Percentiles rank a stretch among this genome's conserved stretches.
Evolutionary conservation across 53 echinoderm and acorn worm species (phyloP).

Genomic region (Arbacia lixula): DNA sequence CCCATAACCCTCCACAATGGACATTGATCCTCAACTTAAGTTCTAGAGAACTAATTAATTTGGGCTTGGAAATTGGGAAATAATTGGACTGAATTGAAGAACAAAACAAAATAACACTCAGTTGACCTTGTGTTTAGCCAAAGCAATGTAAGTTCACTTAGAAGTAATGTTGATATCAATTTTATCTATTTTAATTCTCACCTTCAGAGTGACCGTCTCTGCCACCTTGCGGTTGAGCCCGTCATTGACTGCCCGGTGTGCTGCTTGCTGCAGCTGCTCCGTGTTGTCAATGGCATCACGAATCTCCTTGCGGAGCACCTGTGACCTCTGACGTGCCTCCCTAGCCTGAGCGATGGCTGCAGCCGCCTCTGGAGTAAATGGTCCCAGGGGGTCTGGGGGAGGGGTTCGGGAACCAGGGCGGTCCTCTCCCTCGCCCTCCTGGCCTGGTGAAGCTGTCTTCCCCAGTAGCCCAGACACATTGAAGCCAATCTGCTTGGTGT

Average conservation of each 20-base stretch:
- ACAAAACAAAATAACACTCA: background rate
- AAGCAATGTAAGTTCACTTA: too few species aligned
- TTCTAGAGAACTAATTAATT: too few species aligned
- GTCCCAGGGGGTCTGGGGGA: slow-evolving; percentile 86
- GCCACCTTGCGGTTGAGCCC: slow-evolving; percentile 92
- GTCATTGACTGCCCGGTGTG: slow-evolving; percentile 89
- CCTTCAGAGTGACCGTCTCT: slow-evolving; percentile 93
- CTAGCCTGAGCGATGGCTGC: slow-evolving; percentile 94
- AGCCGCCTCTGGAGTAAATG: slow-evolving; percentile 91
- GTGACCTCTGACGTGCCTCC: slow-evolving; percentile 88
- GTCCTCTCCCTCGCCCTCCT: slow-evolving; percentile 12
- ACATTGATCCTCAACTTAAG: too few species aligned
- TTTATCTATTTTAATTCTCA: too few species aligned
- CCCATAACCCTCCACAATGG: too few species aligned
- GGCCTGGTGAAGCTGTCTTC: slow-evolving; percentile 24
- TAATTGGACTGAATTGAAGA: too few species aligned
- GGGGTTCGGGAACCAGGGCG: slow-evolving; percentile 50
- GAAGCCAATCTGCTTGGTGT: slow-evolving; percentile 83
- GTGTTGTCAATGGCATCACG: slow-evolving; percentile 95
- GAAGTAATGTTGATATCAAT: too few species aligned
- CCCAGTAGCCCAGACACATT: slow-evolving; percentile 57
- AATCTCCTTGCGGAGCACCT: slow-evolving; percentile 82
- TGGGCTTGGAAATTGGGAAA: too few species aligned
- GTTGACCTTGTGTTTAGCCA: background rate
- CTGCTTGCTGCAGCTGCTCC: slow-evolving; percentile 77